Evolutionary conservation across 2,888 invertebrate species (phyloP).

Genomic region (Drosophila kambysellisi): DNA sequence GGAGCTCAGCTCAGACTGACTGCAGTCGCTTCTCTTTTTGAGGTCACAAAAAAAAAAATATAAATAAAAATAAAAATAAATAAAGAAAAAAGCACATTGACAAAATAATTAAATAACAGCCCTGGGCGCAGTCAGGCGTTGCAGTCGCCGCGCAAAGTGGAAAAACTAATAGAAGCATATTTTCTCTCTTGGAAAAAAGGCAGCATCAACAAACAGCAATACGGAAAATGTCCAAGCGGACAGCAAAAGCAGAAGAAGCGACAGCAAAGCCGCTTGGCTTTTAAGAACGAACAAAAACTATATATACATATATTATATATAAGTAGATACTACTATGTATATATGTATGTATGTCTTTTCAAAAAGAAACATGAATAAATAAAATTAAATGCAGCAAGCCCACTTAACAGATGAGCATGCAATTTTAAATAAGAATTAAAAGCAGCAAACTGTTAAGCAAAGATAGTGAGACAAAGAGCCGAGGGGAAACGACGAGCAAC

Average conservation of each 20-base stretch:
- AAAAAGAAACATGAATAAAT: conserved; percentile 67
- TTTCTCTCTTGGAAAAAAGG: conserved; percentile 42
- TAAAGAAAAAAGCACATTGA: conserved; percentile 61
- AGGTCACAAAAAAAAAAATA: conserved; percentile 32
- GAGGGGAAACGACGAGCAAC: conserved; percentile 4
- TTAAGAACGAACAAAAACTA: conserved; percentile 38
- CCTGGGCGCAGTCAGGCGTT: conserved; percentile 64
- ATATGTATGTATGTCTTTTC: background rate
- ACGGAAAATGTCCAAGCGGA: conserved; percentile 37
- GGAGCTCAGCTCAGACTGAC: conserved; percentile 18
- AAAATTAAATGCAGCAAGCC: conserved; percentile 71
- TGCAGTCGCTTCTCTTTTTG: conserved; percentile 35
- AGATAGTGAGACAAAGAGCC: conserved; percentile 1
- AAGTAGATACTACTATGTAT: background rate
- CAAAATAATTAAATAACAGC: conserved; percentile 80
- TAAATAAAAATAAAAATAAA: background rate
- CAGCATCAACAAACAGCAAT: conserved; percentile 18
- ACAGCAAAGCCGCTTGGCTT: conserved; percentile 62
- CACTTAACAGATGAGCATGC: conserved; percentile 77
- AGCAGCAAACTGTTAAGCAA: conserved; percentile 47
- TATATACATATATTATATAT: conserved; percentile 10
- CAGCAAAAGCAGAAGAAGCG: conserved; percentile 27
- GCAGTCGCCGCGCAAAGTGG: conserved; percentile 42
- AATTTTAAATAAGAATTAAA: conserved; percentile 77
- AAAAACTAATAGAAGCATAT: conserved; percentile 64